Base-by-base conservation (phyloP, 1,140 invertebrate species). In the Brachionus asplanchnoidis region DNA sequence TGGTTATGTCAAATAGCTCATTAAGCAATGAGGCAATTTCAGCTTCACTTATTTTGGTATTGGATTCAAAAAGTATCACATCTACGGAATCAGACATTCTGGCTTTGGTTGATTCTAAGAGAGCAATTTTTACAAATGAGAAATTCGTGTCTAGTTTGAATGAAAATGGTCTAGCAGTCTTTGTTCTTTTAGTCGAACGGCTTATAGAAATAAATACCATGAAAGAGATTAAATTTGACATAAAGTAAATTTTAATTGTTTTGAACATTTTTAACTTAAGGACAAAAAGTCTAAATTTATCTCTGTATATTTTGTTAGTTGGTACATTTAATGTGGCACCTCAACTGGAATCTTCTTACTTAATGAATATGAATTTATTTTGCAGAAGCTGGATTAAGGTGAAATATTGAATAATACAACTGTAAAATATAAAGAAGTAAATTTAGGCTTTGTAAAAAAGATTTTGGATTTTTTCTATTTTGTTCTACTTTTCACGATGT, bases 101-200 rank as follows among this genome's bases (percentile, higher is more conserved):
- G 17, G 11, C 23, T 23, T 7, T 46, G 32, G 5, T 84, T n/a
- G 82, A 84, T 84, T n/a, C 12, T 26, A 84, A 84, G 23, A 68
- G 26, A 73, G 36, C 36, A n/a, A n/a, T 70, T 14, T 84, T 84
- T 68, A 73, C 68, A 28, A 70, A 36, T 20, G 82, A 84, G 26
- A 84, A 84, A 56, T 84, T 84, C 53, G 8, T 68, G 17, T 46
- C 20, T 12, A 17, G 23, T n/a, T n/a, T 84, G 9, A 73, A 84
- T 26, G 26, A 46, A 50, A 68, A 68, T 23, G 82, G 82, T 32
- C 46, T 68, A 8, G 12, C 8, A 11, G 17, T 42, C 4, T 73
- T 68, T 9, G 8, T 28, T 6, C 53, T 11, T 14, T 20, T 73
- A 20, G 11, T 44, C 46, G 60, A 68, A 14, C 17, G 28, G 4